Evolutionary conservation across 2,797 vertebrate species (phyloP), one percentile per base, ranked within the genome.

Genomic region (Neomorphus geoffroyi): DNA sequence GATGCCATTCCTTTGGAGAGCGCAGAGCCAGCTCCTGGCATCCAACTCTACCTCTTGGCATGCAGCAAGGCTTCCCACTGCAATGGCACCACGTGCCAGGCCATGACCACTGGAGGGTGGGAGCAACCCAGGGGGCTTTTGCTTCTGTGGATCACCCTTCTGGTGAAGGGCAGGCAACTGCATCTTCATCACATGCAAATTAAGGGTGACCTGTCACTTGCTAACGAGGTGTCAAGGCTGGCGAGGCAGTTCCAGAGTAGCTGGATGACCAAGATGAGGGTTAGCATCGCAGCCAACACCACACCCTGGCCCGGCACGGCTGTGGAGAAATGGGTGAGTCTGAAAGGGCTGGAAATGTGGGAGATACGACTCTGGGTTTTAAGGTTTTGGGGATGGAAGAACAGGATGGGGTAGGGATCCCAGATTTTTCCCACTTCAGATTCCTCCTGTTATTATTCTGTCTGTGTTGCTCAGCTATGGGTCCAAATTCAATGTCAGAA

Each of bases 381-480:
- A 64, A n/a, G 37, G 45, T 84, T 84, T 74, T 35, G 73, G 75
- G 73, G 66, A 70, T 33, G 46, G 51, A 71, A 46, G 54, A 91
- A 88, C 17, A 60, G 80, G 56, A 85, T 2, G 6, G 60, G 41
- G 24, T 67, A 89, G 67, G 70, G 60, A 94, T 95, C 58, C 64
- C 78, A 85, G 74, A 66, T 71, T 86, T 93, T 96, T 96, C 96
- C 87, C 33, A 92, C 91, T 91, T 78, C 48, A 57, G 70, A 87
- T 70, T 96, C 95, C 82, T 86, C 70, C 78, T 91, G 77, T 95
- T 96, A 78, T 54, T 86, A 53, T 79, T 95, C 89, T 75, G 86
- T 96, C 96, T 96, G 95, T 92, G 82, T 94, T 96, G 94, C 85
- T 97, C 92, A 94, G 95, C 96, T 95, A 84, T 84, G 87, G 95